Evolutionary conservation across 2,113 vertebrate species (phyloP), one percentile per base, ranked within the genome.

Genomic region (Alexandromys fortis): DNA sequence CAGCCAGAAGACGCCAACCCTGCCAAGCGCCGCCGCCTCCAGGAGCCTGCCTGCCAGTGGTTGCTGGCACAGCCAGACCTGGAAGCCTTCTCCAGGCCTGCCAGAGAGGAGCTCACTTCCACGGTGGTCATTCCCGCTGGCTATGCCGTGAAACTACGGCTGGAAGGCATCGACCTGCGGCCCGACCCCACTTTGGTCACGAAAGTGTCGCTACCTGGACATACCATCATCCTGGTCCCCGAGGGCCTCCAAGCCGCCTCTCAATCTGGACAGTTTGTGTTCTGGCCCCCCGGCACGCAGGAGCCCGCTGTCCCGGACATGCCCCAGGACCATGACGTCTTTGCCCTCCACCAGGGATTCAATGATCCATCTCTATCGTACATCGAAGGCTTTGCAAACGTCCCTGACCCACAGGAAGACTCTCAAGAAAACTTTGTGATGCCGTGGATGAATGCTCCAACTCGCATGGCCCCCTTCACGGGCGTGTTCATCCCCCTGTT

Each of bases 61-160:
- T 58, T 19, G 17, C 55, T 58, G 55, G 55, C 55, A 58, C 55
- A 58, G 55, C 0, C 9, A 5, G 10, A 16, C 90, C 63, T n/a
- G 85, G 68, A 63, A 21, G 95, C 26, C 5, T 17, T 55, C 0
- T n/a, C 28, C 1, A 22, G 2, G 21, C 42, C n/a, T 7, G 26
- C 1, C 4, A 55, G 21, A 6, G 17, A 22, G 1, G 26, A 5
- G 5, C 38, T 49, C 78, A 52, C 75, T 21, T 79, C 85, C 0
- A n/a, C 91, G 10, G 28, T 89, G 61, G 24, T 87, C 45, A 45
- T 94, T 94, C 78, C 92, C 13, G 4, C n/a, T 0, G 92, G 67
- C 78, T 93, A 78, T n/a, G 67, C 75, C 63, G 35, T 97, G 45
- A 83, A 92, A n/a, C 38, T 97, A 22, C 7, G 47, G 30, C 73